A percentile compares a stretch with the other conserved stretches of the same genome.
Evolutionary conservation across 2,797 vertebrate genomes (phyloP).

Genomic region (Coreius guichenoti): DNA sequence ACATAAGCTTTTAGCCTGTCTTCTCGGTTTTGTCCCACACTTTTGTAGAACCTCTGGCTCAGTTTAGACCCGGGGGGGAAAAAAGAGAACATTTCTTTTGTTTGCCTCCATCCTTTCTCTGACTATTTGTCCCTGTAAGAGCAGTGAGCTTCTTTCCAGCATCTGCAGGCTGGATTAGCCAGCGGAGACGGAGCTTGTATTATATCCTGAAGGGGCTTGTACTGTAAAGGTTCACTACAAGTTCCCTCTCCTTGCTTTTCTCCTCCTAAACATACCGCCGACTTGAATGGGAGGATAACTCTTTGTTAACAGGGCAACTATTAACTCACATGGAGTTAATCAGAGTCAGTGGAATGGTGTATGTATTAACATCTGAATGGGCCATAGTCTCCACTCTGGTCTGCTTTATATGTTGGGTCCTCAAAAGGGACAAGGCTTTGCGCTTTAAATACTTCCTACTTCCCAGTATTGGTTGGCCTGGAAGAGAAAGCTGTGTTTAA

Average conservation of each 20-base stretch:
- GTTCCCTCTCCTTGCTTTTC: conserved; percentile 66
- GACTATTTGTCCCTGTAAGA: conserved; percentile 59
- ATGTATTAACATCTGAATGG: conserved; percentile 96
- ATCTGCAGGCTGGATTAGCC: conserved; percentile 76
- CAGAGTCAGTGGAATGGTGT: conserved; percentile 91
- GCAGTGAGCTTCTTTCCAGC: conserved; percentile 68
- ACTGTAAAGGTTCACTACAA: conserved; percentile 85
- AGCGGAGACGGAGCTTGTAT: conserved; percentile 84
- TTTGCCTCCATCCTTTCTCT: conserved; percentile 52
- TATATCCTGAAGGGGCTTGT: conserved; percentile 88
- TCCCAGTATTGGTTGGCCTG: conserved; percentile 67
- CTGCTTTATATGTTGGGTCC: conserved; percentile 86
- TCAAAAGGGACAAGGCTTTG: conserved; percentile 81
- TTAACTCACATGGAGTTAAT: conserved; percentile 99
- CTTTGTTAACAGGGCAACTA: conserved; percentile 93
- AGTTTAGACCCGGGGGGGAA: conserved; percentile 20
- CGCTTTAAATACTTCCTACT: conserved; percentile 88
- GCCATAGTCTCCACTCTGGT: conserved; percentile 79
- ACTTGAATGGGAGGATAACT: conserved; percentile 86
- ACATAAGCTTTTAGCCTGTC: conserved; percentile 35
- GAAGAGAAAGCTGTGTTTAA: conserved; percentile 50
- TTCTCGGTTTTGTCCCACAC: conserved; percentile 52
- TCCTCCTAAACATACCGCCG: conserved; percentile 73
- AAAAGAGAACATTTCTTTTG: conserved; percentile 51
- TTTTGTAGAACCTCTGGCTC: conserved; percentile 51